phyloP scores from a whole-genome alignment of 2,888 invertebrate species.

The Sturmia bella region DNA sequence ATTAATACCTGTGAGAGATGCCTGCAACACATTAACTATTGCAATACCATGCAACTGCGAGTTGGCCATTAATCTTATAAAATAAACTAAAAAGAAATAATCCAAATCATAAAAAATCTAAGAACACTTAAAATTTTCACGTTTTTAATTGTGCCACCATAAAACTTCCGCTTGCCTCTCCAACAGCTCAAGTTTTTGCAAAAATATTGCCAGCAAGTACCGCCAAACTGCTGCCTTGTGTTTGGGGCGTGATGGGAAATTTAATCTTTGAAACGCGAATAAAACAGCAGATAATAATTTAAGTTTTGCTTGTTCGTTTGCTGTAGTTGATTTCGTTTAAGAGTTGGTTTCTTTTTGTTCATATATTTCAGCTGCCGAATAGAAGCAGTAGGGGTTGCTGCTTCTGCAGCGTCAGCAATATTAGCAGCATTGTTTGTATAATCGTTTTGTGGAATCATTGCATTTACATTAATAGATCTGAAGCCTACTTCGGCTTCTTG shows the following conservation, averaged over 20 bases:
- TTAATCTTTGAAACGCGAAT: conserved; percentile 81
- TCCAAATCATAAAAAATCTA: conserved; percentile 26
- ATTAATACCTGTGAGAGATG: too few relatives aligned
- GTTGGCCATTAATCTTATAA: conserved; percentile 64
- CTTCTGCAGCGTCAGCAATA: conserved; percentile 46
- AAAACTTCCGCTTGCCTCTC: conserved; percentile 16
- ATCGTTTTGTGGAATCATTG: conserved; percentile 46
- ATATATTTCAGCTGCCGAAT: conserved; percentile 45
- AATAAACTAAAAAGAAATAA: conserved; percentile 5
- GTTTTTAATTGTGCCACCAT: conserved; percentile 68
- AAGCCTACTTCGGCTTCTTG: conserved; percentile 45
- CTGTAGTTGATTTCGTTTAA: conserved; percentile 17
- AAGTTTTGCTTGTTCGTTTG: conserved; percentile 19
- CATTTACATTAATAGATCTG: conserved; percentile 51
- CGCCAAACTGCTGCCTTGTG: conserved; percentile 48
- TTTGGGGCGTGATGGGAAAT: conserved; percentile 81
- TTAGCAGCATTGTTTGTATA: conserved; percentile 33
- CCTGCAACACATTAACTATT: conserved; percentile 30
- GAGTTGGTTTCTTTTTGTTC: neutral
- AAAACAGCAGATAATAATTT: conserved; percentile 72
- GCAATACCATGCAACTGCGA: conserved; percentile 13
- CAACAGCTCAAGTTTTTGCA: neutral
- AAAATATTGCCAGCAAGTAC: conserved; percentile 9
- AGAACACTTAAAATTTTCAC: conserved; percentile 59
- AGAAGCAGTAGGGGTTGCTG: conserved; percentile 49